phyloP scores from a whole-genome alignment of 2,888 invertebrate species.

The Rhogogaster chlorosoma region DNA sequence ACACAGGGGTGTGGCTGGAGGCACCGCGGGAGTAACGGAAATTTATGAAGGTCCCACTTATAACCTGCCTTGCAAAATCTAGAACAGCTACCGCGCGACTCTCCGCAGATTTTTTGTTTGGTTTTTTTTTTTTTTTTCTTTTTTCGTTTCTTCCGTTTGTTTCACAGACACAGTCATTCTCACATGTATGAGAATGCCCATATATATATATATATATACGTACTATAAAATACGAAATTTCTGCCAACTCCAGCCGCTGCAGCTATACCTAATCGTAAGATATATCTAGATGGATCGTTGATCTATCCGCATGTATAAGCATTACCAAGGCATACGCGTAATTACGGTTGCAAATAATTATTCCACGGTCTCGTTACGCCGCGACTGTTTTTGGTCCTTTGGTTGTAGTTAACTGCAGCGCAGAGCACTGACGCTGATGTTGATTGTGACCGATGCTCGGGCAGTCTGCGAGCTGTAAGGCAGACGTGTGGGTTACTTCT shows the following conservation, averaged over 20 bases:
- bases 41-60: conserved; percentile 46
- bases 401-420: background rate
- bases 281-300: background rate
- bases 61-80: conserved; percentile 40
- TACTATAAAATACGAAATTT: background rate
- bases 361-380: background rate
- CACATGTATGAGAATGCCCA: background rate
- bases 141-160: background rate
- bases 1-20: conserved; percentile 39
- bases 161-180: background rate
- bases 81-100: conserved; percentile 20
- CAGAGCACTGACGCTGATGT: background rate
- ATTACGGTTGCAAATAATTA: background rate
- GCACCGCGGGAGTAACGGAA: conserved; percentile 43
- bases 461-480: background rate
- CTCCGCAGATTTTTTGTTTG: background rate
- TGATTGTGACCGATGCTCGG: conserved; percentile 21
- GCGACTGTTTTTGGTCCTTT: background rate
- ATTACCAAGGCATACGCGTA: background rate
- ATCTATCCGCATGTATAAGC: background rate
- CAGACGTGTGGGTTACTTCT: background rate
- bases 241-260: background rate
- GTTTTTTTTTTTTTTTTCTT: background rate
- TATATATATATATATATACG: background rate
- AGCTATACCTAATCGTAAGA: too few relatives aligned